These are phyloP conservation scores for Scaeva pyrastri DNA, from an alignment of 2,888 invertebrate genomes.

Conservation along the genomic window DNA sequence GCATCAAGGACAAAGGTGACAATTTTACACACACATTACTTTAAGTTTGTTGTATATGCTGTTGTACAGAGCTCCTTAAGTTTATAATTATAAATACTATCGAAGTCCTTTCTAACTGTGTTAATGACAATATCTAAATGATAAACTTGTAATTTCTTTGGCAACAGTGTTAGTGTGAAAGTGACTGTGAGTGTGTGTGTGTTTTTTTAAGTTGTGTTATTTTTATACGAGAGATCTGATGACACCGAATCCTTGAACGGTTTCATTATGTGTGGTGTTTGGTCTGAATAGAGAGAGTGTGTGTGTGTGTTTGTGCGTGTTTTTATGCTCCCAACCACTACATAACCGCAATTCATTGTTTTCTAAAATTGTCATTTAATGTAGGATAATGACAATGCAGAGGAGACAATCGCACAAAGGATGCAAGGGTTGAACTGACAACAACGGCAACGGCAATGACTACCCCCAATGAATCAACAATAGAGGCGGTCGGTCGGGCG, in stretches of 20 bases:
- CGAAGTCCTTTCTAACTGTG: background rate
- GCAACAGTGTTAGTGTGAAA: constrained; percentile 6
- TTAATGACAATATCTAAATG: constrained; percentile 6
- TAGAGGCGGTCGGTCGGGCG: background rate
- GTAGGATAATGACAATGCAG: constrained; percentile 57
- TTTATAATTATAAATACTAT: background rate
- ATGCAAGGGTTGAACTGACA: constrained; percentile 41
- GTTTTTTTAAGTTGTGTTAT: too few species aligned
- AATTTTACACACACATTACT: background rate
- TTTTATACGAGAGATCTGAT: constrained; percentile 4
- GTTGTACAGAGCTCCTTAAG: background rate
- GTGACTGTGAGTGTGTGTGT: too few species aligned
- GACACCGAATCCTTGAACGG: constrained; percentile 61
- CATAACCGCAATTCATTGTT: constrained; percentile 57
- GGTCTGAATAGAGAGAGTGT: background rate
- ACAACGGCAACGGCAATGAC: constrained; percentile 9
- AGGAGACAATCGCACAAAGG: constrained; percentile 48
- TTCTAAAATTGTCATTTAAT: constrained; percentile 66
- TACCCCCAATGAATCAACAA: constrained; percentile 7
- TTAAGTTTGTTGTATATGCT: too few species aligned
- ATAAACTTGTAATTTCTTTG: background rate
- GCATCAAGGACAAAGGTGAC: background rate
- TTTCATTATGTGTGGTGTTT: constrained; percentile 32
- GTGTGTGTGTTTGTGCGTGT: background rate
- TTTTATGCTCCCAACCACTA: background rate